Percentiles rank a stretch among this genome's conserved stretches.
Evolutionary conservation across 2,888 invertebrate species (phyloP).

Genomic region (Drosophila yooni): DNA sequence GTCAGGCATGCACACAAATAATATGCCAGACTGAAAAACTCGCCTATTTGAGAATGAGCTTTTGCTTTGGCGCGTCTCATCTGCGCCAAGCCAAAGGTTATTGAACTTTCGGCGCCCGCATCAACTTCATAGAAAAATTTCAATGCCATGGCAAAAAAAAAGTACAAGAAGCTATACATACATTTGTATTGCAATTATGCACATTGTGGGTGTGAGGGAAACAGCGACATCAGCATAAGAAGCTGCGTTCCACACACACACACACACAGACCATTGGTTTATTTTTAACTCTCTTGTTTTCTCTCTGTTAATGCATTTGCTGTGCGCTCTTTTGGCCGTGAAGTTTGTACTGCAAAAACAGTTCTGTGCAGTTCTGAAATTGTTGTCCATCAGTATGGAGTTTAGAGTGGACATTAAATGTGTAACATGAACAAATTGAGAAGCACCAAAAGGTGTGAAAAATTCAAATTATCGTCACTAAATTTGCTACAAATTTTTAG

Average conservation of each 20-base stretch:
- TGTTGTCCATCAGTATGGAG: conserved; percentile 44
- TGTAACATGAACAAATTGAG: neutral
- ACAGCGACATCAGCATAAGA: conserved; percentile 53
- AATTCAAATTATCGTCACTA: neutral
- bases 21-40: conserved; percentile 12
- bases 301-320: conserved; percentile 51
- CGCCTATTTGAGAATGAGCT: conserved; percentile 42
- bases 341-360: conserved; percentile 64
- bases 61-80: conserved; percentile 45
- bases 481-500: neutral
- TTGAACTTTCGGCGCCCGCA: conserved; percentile 77
- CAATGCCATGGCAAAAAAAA: conserved; percentile 79
- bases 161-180: conserved; percentile 24
- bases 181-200: conserved; percentile 64
- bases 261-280: conserved; percentile 50
- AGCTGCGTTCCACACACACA: conserved; percentile 48
- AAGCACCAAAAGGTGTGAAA: neutral
- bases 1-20: conserved; percentile 20
- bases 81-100: conserved; percentile 77
- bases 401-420: conserved; percentile 45
- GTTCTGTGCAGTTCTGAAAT: conserved; percentile 44
- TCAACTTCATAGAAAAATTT: conserved; percentile 78
- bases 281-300: conserved; percentile 65
- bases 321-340: conserved; percentile 73
- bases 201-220: conserved; percentile 55